Evolutionary conservation across 2,888 invertebrate genomes (phyloP).

Genomic region (Coelopa pilipes): DNA sequence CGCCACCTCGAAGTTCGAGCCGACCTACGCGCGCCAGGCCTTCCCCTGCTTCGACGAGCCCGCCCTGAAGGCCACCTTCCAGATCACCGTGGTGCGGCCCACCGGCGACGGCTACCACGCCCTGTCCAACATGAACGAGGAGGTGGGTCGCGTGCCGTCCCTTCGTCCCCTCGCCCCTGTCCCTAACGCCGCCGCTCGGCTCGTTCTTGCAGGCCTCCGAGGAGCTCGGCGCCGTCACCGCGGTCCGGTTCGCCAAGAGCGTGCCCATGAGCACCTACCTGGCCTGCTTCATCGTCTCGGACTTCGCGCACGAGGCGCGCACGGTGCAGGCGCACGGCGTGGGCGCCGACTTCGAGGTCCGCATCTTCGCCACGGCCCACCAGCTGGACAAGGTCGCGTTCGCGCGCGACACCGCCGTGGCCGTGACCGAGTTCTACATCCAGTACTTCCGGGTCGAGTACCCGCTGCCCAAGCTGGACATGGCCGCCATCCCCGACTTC

Average conservation of each 20-base stretch:
- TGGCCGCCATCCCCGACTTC: constrained; percentile 64
- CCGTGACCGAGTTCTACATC: constrained; percentile 83
- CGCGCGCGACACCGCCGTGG: constrained; percentile 77
- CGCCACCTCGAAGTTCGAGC: constrained; percentile 92
- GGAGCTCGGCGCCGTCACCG: constrained; percentile 67
- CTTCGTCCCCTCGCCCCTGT: not conserved
- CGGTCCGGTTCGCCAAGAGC: constrained; percentile 80
- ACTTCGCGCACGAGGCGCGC: constrained; percentile 73
- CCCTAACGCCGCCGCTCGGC: not conserved
- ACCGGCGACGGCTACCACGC: constrained; percentile 74
- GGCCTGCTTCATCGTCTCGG: constrained; percentile 89
- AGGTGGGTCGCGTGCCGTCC: constrained; percentile 31
- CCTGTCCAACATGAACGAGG: constrained; percentile 79
- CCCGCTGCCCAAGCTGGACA: constrained; percentile 83
- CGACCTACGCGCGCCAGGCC: constrained; percentile 91
- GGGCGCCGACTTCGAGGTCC: constrained; percentile 72
- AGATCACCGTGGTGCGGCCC: constrained; percentile 80
- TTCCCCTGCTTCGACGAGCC: constrained; percentile 97
- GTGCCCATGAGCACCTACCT: constrained; percentile 95
- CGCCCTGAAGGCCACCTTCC: constrained; percentile 86
- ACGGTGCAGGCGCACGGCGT: constrained; percentile 69
- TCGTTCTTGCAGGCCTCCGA: constrained; percentile 11
- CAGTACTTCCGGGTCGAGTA: constrained; percentile 85
- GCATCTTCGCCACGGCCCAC: constrained; percentile 78
- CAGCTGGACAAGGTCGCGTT: constrained; percentile 81